Base-by-base conservation (phyloP, 1,140 invertebrate species). In the Eueides isabella region DNA sequence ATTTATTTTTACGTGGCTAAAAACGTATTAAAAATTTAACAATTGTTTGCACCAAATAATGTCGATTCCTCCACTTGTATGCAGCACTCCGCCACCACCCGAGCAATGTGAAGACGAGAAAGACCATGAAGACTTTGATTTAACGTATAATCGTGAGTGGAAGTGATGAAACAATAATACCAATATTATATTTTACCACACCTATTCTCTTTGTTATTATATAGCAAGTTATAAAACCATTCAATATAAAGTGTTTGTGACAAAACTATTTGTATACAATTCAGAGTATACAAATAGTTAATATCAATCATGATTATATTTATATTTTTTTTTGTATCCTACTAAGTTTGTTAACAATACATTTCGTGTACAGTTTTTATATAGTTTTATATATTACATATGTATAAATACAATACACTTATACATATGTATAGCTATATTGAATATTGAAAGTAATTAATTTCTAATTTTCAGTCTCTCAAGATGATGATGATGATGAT, bases 21-120 rank as follows among this genome's bases (percentile, higher is more conserved):
- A 41, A 31, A 64, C n/a, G 30, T 62, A 30, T 11, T 31, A 11
- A 11, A 48, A 62, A 16, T n/a, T 31, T 67, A 14, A 64, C 12
- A 64, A 9, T 35, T 63, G 14, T 4, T 71, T 33, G 33, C 23
- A 44, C 5, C 44, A 75, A 33, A 68, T 38, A 69, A 94, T 94
- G 93, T 93, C 92, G 79, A 92, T 94, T 83, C 93, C 93, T 83
- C 93, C 93, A 79, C 87, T 94, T 68, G 92, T 94, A 80, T 93
- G 92, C 75, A 93, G 88, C 70, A 93, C 92, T 84, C 93, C 93
- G 77, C 93, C 93, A 72, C 93, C 93, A 65, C 92, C 88, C 41
- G 92, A 94, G 48, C 93, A 93, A 77, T 90, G 91, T 71, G 92
- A 93, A 67, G 93, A 94, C 61, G 91, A 93, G 65, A 90, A 87